Percentiles rank a stretch among this genome's conserved stretches.
These are phyloP conservation scores for Columba livia DNA, from an alignment of 2,113 vertebrate species.

Conservation along the genomic window DNA sequence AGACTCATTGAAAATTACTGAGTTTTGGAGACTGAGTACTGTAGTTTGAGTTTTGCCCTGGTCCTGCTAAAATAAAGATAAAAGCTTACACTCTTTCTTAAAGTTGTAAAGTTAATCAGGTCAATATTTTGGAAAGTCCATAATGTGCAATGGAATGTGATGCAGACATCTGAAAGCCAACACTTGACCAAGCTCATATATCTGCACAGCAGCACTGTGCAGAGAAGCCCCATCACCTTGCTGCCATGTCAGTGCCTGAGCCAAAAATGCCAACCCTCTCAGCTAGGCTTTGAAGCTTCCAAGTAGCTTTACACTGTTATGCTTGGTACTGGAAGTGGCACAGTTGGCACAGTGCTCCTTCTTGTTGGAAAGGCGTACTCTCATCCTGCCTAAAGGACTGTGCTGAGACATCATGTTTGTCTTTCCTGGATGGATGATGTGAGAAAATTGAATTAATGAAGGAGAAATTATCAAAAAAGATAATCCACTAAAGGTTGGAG, in stretches of 20 bases:
- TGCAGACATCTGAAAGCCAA: neutral
- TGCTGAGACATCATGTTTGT: accelerated
- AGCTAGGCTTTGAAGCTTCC: neutral
- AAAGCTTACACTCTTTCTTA: neutral
- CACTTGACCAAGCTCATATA: neutral
- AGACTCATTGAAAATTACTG: neutral
- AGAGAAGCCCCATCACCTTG: neutral
- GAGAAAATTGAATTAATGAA: neutral
- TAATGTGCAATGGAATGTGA: neutral
- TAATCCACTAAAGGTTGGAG: neutral
- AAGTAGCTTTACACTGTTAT: neutral
- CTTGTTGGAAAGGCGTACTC: too few species aligned
- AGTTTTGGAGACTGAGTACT: neutral
- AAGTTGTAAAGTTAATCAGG: neutral
- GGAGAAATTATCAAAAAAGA: neutral
- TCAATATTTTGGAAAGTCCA: neutral
- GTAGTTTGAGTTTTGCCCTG: neutral
- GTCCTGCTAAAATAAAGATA: neutral
- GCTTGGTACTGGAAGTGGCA: neutral
- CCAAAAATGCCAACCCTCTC: neutral
- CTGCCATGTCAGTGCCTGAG: neutral
- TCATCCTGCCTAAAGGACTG: neutral
- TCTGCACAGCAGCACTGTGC: neutral
- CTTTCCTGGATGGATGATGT: neutral
- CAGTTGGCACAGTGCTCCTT: neutral